Evolutionary conservation across 2,888 invertebrate genomes (phyloP).

Genomic region (Blomia tropicalis): DNA sequence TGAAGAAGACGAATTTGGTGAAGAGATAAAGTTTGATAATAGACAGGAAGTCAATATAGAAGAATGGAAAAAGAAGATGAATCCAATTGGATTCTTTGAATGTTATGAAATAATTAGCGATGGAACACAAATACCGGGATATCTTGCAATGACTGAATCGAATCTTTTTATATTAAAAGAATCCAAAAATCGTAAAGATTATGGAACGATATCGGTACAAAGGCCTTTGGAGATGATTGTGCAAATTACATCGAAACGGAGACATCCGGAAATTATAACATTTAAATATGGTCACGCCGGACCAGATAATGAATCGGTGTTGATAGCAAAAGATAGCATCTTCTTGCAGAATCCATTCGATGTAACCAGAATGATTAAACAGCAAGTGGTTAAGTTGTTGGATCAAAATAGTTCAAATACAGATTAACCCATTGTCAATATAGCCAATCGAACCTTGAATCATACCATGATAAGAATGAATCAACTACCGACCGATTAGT

Average conservation of each 20-base stretch:
- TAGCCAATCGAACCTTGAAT: no score
- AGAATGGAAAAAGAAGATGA: conserved; percentile 62
- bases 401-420: conserved; percentile 21
- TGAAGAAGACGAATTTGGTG: conserved; percentile 27
- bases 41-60: conserved; percentile 53
- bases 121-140: conserved; percentile 64
- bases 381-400: conserved; percentile 55
- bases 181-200: conserved; percentile 54
- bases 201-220: conserved; percentile 67
- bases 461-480: no score
- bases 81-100: conserved; percentile 66
- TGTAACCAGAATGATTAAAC: conserved; percentile 73
- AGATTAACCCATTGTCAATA: no score
- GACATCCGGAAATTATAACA: conserved; percentile 85
- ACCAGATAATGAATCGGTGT: conserved; percentile 23
- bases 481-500: no score
- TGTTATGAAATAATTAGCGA: conserved; percentile 83
- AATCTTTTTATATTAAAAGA: conserved; percentile 65
- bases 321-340: conserved; percentile 40
- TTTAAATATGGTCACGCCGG: conserved; percentile 63
- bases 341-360: conserved; percentile 76
- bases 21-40: conserved; percentile 39
- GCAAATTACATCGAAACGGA: conserved; percentile 89
- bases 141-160: conserved; percentile 64
- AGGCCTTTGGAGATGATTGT: conserved; percentile 78